A percentile compares a stretch with the other conserved stretches of the same genome.
Conservation (phyloP, 2,113 vertebrate species). For the Dasyprocta punctata region DNA sequence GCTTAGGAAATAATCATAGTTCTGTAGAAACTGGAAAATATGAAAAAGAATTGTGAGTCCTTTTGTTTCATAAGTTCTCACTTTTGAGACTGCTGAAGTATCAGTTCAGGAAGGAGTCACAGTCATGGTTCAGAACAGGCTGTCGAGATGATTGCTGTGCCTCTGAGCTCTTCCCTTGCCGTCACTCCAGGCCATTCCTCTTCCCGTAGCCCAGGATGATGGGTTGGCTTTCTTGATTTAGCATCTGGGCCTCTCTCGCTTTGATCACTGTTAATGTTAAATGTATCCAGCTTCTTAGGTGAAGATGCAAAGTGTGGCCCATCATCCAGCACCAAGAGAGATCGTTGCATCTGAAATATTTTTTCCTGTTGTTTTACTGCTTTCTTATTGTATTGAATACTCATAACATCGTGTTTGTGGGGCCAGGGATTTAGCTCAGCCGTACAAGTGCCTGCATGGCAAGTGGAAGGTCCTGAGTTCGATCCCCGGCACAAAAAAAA, state of each 20-base stretch:
- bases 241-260: rapidly evolving
- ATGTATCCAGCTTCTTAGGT: neutral
- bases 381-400: slow-evolving; percentile 28
- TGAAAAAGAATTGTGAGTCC: slow-evolving; percentile 31
- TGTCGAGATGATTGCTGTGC: neutral
- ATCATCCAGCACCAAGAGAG: neutral
- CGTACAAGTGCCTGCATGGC: too few relatives aligned
- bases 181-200: neutral
- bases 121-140: neutral
- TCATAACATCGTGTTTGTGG: too few relatives aligned
- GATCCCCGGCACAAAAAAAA: too few relatives aligned
- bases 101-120: neutral
- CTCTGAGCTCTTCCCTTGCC: too few relatives aligned
- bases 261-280: neutral
- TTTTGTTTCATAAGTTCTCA: slow-evolving; percentile 49
- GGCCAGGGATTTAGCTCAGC: too few relatives aligned
- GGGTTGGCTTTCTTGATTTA: neutral
- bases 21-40: slow-evolving; percentile 47
- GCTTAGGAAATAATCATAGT: slow-evolving; percentile 55
- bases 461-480: too few relatives aligned
- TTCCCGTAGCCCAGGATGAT: neutral
- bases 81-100: neutral
- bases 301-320: neutral
- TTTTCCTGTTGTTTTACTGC: neutral
- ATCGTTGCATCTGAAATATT: neutral